Evolutionary conservation across 2,113 vertebrate genomes (phyloP).

Genomic region (Hassar affinis): DNA sequence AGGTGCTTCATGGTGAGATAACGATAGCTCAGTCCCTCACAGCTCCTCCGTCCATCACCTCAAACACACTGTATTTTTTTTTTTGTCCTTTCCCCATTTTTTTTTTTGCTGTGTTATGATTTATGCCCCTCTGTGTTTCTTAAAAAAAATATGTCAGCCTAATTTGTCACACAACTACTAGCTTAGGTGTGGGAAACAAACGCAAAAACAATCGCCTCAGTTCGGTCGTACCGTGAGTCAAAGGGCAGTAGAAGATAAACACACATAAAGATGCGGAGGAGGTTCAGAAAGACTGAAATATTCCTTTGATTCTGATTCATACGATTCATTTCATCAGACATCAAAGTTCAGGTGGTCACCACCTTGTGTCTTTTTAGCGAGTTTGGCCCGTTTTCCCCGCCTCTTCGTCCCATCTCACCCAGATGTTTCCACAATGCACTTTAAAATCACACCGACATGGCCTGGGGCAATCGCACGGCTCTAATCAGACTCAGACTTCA

Average conservation of each 20-base stretch:
- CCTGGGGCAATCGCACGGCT: constrained; percentile 18
- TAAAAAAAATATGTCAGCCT: background rate
- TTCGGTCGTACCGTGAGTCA: background rate
- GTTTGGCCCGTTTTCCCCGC: background rate
- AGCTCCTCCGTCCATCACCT: constrained; percentile 29
- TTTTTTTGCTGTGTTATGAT: background rate
- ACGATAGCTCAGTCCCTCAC: constrained; percentile 34
- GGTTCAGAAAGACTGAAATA: background rate
- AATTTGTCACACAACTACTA: background rate
- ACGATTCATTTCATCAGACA: background rate
- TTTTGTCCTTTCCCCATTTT: background rate
- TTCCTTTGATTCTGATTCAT: background rate
- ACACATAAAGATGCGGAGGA: background rate
- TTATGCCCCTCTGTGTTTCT: background rate
- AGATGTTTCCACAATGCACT: background rate
- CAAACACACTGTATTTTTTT: background rate
- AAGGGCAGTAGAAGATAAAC: background rate
- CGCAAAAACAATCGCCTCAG: background rate
- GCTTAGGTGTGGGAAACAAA: background rate
- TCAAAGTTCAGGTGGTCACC: background rate
- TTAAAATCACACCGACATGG: constrained; percentile 22
- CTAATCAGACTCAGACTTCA: constrained; percentile 42
- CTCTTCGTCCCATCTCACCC: background rate
- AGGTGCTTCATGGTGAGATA: constrained; percentile 35
- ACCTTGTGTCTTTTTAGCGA: too few relatives aligned